Conservation (phyloP, 2,797 vertebrate species). For the Cirrhinus molitorella region DNA sequence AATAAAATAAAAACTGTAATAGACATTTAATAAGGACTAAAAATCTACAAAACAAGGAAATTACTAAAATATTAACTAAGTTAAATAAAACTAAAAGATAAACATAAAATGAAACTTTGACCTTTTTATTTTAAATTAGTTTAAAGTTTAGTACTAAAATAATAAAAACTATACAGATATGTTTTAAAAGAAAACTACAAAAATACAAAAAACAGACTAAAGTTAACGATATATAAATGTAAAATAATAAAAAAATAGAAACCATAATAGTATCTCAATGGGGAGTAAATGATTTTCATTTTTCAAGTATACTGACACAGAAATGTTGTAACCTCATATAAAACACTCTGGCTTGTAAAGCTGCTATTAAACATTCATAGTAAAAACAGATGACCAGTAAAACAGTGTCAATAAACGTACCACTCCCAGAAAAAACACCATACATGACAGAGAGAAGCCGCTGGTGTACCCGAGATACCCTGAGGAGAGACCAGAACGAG, state of each 20-base stretch:
- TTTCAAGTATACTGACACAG: background rate
- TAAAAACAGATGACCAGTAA: background rate
- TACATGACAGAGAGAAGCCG: slow-evolving; percentile 94
- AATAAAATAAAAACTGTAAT: background rate
- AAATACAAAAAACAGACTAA: too few species aligned
- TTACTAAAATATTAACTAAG: background rate
- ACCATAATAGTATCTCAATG: background rate
- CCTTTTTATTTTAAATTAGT: background rate
- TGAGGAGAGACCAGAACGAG: slow-evolving; percentile 63
- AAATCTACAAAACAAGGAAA: too few species aligned
- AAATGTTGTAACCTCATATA: too few species aligned
- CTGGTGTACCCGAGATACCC: slow-evolving; percentile 99
- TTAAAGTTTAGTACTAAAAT: too few species aligned
- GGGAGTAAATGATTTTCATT: background rate
- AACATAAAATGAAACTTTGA: background rate
- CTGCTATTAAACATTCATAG: background rate
- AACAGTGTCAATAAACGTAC: slow-evolving; percentile 75
- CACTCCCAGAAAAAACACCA: slow-evolving; percentile 96
- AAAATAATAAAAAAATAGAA: background rate
- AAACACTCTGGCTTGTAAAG: background rate
- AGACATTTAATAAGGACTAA: background rate
- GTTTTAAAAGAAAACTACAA: too few species aligned
- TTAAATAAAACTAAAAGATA: background rate
- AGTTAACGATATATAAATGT: too few species aligned
- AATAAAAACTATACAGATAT: too few species aligned